Evolutionary conservation across 2,113 vertebrate species (phyloP).

Genomic region (Spermophilus dauricus): DNA sequence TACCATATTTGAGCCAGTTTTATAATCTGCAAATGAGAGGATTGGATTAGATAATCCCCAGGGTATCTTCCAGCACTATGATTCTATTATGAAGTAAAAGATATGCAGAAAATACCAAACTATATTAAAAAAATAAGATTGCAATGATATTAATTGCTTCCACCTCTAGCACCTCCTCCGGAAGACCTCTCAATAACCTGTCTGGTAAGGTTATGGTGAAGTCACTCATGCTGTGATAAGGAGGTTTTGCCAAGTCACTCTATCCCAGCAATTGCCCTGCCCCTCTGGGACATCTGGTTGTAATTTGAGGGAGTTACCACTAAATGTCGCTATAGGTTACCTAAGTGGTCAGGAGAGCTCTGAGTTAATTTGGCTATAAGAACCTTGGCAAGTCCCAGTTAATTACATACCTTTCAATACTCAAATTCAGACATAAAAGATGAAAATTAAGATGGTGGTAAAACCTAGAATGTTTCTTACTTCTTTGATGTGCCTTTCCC

Average conservation of each 20-base stretch:
- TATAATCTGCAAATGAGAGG: slow-evolving; percentile 53
- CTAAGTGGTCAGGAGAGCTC: background rate
- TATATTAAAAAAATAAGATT: background rate
- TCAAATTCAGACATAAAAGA: background rate
- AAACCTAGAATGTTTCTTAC: background rate
- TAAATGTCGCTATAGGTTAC: slow-evolving; percentile 76
- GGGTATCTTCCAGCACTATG: background rate
- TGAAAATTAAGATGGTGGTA: background rate
- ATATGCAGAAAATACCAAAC: background rate
- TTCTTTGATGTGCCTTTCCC: background rate
- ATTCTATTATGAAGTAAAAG: slow-evolving; percentile 25
- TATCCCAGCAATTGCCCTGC: background rate
- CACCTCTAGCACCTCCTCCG: background rate
- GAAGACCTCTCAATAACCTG: background rate
- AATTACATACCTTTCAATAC: background rate
- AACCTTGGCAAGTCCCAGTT: background rate
- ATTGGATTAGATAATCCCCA: slow-evolving; percentile 23
- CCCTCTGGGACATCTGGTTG: slow-evolving; percentile 59
- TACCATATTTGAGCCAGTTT: background rate
- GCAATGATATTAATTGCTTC: background rate
- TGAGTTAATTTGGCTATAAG: background rate
- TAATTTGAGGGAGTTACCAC: slow-evolving; percentile 72
- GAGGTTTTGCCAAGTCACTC: slow-evolving; percentile 13
- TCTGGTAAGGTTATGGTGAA: background rate
- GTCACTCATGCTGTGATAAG: background rate